These are phyloP conservation scores for Synanthedon vespiformis DNA, from an alignment of 2,888 invertebrate genomes.

Conservation along the genomic window DNA sequence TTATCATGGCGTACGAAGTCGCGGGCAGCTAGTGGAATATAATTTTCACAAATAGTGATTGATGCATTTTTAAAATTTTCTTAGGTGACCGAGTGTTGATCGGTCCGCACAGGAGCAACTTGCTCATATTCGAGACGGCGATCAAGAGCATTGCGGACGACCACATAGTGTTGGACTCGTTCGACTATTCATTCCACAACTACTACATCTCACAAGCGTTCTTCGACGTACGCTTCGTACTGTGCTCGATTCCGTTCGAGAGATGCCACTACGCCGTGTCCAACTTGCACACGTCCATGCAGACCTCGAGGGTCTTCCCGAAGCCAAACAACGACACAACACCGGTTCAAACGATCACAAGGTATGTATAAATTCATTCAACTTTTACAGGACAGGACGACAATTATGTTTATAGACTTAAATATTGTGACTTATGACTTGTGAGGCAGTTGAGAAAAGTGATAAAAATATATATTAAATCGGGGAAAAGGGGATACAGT, in stretches of 20 bases:
- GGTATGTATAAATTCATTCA: too few relatives aligned
- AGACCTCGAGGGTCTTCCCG: constrained; percentile 32
- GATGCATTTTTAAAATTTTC: not conserved
- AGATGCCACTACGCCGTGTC: constrained; percentile 54
- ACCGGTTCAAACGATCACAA: too few relatives aligned
- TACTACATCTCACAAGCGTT: constrained; percentile 17
- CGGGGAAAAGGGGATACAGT: too few relatives aligned
- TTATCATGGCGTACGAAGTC: too few relatives aligned
- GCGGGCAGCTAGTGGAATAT: too few relatives aligned
- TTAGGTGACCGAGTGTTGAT: not conserved
- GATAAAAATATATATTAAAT: too few relatives aligned
- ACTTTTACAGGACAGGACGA: too few relatives aligned
- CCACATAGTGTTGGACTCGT: not conserved
- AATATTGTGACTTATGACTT: too few relatives aligned
- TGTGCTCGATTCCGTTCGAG: constrained; percentile 51
- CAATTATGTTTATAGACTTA: too few relatives aligned
- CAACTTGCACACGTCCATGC: constrained; percentile 35
- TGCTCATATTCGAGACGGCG: not conserved
- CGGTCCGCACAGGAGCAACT: not conserved
- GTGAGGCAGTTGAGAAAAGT: too few relatives aligned
- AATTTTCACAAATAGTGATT: too few relatives aligned
- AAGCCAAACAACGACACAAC: constrained; percentile 3
- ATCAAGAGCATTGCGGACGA: not conserved
- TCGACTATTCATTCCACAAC: constrained; percentile 16
- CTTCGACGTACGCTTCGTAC: constrained; percentile 54